Percentiles rank a stretch among this genome's conserved stretches.
These are phyloP conservation scores for Thinocorus orbignyianus DNA, from an alignment of 2,113 vertebrate genomes.

Conservation along the genomic window DNA sequence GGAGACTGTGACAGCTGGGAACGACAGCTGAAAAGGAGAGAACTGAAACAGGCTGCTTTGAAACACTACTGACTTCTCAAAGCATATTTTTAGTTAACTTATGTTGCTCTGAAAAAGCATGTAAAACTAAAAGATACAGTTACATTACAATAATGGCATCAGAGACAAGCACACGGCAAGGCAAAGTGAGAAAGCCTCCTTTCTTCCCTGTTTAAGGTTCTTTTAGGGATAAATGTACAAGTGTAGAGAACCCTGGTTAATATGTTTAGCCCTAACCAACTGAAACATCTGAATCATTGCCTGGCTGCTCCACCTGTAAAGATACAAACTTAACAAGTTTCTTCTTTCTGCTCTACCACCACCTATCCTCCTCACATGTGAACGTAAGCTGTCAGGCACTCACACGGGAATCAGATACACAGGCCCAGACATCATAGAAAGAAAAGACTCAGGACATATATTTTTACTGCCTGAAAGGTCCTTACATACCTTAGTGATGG, in stretches of 20 bases:
- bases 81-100: slow-evolving; percentile 64
- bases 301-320: not conserved
- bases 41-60: slow-evolving; percentile 54
- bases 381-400: not conserved
- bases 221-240: not conserved
- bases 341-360: not conserved
- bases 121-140: slow-evolving; percentile 1
- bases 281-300: not conserved
- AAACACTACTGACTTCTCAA: slow-evolving; percentile 19
- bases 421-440: not conserved
- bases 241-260: not conserved
- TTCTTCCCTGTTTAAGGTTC: not conserved
- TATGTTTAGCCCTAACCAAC: not conserved
- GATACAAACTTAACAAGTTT: not conserved
- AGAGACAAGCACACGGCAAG: not conserved
- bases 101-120: not conserved
- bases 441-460: not conserved
- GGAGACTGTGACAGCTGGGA: slow-evolving; percentile 53
- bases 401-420: not conserved
- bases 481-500: not conserved
- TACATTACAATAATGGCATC: not conserved
- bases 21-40: slow-evolving; percentile 60
- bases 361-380: not conserved
- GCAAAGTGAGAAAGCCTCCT: not conserved
- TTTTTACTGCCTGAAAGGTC: slow-evolving; percentile 21